Evolutionary conservation across 2,113 vertebrate genomes (phyloP).

Genomic region (Pleuronectes platessa): DNA sequence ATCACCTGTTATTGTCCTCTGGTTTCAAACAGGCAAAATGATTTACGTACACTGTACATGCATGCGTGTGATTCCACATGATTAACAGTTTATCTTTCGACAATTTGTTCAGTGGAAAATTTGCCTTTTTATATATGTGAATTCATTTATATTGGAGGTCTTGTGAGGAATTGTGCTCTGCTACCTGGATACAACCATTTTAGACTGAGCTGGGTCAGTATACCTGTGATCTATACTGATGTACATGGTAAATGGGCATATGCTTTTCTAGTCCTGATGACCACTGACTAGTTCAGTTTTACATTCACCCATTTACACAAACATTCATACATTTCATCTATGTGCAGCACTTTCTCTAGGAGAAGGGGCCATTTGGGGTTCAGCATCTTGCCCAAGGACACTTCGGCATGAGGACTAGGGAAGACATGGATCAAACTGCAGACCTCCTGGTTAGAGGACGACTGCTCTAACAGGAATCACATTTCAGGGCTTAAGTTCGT

Average conservation of each 20-base stretch:
- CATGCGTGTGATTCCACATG: neutral
- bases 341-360: too few relatives aligned
- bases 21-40: neutral
- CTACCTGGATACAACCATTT: neutral
- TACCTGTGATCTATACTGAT: neutral
- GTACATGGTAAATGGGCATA: neutral
- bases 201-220: neutral
- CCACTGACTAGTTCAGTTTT: neutral
- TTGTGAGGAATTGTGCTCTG: neutral
- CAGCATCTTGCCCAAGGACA: too few relatives aligned
- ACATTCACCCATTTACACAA: too few relatives aligned
- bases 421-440: too few relatives aligned
- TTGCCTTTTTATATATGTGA: neutral
- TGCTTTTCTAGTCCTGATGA: neutral
- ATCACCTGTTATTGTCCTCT: slow-evolving; percentile 7
- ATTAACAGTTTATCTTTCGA: neutral
- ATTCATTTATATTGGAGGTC: too few relatives aligned
- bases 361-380: too few relatives aligned
- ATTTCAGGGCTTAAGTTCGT: too few relatives aligned
- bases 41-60: slow-evolving; percentile 17
- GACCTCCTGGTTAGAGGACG: too few relatives aligned
- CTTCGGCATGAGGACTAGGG: too few relatives aligned
- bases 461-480: too few relatives aligned
- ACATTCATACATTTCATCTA: too few relatives aligned
- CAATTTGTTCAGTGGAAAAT: neutral